Base-by-base conservation (phyloP, 2,888 invertebrate genomes). In the Rhopalosiphum nymphaeae region DNA sequence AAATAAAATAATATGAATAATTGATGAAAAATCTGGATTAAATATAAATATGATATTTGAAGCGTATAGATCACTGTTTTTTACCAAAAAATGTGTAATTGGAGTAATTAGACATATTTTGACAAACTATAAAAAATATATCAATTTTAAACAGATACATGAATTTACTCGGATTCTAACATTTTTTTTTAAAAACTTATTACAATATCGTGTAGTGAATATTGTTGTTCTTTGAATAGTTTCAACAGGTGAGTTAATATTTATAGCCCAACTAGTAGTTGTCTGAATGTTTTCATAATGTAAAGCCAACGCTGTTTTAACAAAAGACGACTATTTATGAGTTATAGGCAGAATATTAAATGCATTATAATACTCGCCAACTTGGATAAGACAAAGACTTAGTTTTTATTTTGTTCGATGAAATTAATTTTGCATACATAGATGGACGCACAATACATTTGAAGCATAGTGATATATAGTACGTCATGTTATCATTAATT, bases 161-260 rank as follows among this genome's bases (percentile, higher is more conserved):
- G 21, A 16, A 78, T 36, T 36, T 21, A 7, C 21, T 36, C 3
- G 2, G 36, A 21, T 78, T 78, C 36, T 1, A 36, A 78, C 21
- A 78, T 36, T 7, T 21, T 36, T 3, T 78, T 21, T 78, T 78
- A 36, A 36, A 36, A 36, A 21, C 26, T 4, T 86, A 86, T 86
- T 86, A 46, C 46, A 78, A 36, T 86, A 86, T 46, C 7, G n/a
- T 5, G 11, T 10, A 25, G 36, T 88, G 56, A 56, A 88, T 56
- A 36, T 56, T 53, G 88, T 56, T 53, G 88, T 36, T 56, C 36
- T n/a, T 53, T 25, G 53, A 36, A 88, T 53, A 13, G 26, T 36
- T 21, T 88, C 88, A 88, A 88, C 88, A 88, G 88, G 88, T 88
- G 56, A 36, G 53, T 36, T 53, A 53, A 56, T 88, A 88, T 88